Evolutionary conservation across 2,888 invertebrate genomes (phyloP).

Genomic region (Lasioglossum pauxillum): DNA sequence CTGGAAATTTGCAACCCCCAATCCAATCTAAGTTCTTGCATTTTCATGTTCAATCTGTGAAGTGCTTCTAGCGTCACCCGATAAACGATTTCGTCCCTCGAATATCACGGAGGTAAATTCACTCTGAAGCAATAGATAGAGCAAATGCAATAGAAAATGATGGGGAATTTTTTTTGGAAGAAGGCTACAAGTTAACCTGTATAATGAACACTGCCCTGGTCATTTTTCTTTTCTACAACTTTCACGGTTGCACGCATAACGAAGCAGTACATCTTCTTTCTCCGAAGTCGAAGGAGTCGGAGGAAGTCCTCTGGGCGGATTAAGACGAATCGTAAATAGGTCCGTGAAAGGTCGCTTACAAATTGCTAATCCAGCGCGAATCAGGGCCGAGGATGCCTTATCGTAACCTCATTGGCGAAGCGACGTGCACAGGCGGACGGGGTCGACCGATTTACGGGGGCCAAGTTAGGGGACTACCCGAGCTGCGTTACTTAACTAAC

Average conservation of each 20-base stretch:
- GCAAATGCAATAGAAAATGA: neutral
- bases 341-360: conserved; percentile 34
- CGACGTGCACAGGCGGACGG: conserved; percentile 24
- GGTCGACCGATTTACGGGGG: conserved; percentile 50
- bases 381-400: conserved; percentile 37
- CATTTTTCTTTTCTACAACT: neutral
- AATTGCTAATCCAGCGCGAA: conserved; percentile 56
- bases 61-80: neutral
- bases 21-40: neutral
- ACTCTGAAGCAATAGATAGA: neutral
- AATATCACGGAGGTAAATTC: neutral
- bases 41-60: neutral
- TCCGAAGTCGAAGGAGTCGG: neutral
- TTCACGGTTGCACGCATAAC: neutral
- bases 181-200: neutral
- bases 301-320: neutral
- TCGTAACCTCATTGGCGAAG: conserved; percentile 44
- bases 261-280: neutral
- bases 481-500: conserved; percentile 51
- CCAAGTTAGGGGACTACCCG: conserved; percentile 44
- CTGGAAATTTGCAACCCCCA: neutral
- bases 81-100: neutral
- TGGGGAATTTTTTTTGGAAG: neutral
- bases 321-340: conserved; percentile 38
- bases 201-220: neutral